These are phyloP conservation scores for Clytia hemisphaerica DNA, from an alignment of 30 jellyfish, hydroid and myxozoan genomes.

Conservation along the genomic window DNA sequence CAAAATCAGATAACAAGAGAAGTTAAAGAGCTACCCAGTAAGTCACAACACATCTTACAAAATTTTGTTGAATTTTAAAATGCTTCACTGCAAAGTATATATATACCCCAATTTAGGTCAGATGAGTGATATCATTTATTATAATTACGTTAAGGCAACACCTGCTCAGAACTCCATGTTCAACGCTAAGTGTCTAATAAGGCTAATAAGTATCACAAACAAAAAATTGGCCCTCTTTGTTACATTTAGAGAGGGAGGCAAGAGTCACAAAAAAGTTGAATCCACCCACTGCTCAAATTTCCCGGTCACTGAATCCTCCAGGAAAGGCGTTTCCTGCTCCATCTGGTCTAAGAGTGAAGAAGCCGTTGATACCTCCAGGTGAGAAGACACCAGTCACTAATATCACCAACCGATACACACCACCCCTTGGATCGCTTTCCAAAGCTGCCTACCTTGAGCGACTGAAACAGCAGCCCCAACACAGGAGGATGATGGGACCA, in stretches of 20 bases:
- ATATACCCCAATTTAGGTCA: too few species aligned
- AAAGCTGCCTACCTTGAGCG: constrained; percentile 53
- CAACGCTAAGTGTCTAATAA: too few species aligned
- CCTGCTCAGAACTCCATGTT: too few species aligned
- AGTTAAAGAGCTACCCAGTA: too few species aligned
- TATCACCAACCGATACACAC: neutral
- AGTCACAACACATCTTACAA: too few species aligned
- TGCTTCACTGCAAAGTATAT: too few species aligned
- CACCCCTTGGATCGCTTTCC: constrained; percentile 14
- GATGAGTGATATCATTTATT: too few species aligned
- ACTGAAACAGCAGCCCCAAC: constrained; percentile 38
- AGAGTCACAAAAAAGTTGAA: neutral
- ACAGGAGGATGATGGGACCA: constrained; percentile 42
- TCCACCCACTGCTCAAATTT: constrained; percentile 9
- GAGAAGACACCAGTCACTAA: neutral
- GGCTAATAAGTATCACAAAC: too few species aligned
- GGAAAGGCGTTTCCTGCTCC: constrained; percentile 5
- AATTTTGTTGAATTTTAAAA: too few species aligned
- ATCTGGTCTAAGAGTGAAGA: constrained; percentile 8
- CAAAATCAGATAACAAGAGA: too few species aligned
- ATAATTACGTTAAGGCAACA: too few species aligned
- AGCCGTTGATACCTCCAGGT: constrained; percentile 24
- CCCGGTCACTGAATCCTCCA: constrained; percentile 13
- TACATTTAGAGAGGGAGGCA: neutral
- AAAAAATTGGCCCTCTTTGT: neutral